phyloP scores from a whole-genome alignment of 2,888 invertebrate species.

The Rhodophaea formosa region DNA sequence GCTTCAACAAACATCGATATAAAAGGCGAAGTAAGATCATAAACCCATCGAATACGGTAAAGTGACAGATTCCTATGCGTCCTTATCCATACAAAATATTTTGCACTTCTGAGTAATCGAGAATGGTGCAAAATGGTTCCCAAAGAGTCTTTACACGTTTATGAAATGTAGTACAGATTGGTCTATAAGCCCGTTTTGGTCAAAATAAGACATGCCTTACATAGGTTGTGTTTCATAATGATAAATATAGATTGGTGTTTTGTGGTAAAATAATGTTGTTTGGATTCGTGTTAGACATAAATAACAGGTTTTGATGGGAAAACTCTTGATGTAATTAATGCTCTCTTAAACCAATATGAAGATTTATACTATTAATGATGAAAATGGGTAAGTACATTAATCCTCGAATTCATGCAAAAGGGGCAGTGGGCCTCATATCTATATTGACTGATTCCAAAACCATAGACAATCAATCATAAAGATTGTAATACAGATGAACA shows the following conservation, averaged over 20 bases:
- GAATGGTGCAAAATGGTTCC: slow-evolving; percentile 4
- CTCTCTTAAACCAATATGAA: no score
- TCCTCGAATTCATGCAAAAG: no score
- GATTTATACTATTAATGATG: no score
- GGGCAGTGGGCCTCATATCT: no score
- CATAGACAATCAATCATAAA: no score
- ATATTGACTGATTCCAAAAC: no score
- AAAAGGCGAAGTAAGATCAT: not conserved
- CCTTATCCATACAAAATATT: slow-evolving; percentile 7
- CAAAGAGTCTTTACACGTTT: slow-evolving; percentile 1
- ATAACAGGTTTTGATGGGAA: no score
- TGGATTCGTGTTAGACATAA: no score
- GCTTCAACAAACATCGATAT: not conserved
- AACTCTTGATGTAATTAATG: no score
- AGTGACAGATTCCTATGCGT: slow-evolving; percentile 6
- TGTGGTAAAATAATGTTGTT: not conserved
- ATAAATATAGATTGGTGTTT: not conserved
- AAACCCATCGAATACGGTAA: slow-evolving; percentile 1
- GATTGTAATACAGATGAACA: no score
- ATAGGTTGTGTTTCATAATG: not conserved
- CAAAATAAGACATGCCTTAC: slow-evolving; percentile 3
- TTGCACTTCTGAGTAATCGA: not conserved
- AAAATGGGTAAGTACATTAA: no score
- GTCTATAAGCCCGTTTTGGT: not conserved
- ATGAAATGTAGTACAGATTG: slow-evolving; percentile 9